Base-by-base conservation (phyloP, 2,797 vertebrate species). In the Pantherophis alleghaniensis region DNA sequence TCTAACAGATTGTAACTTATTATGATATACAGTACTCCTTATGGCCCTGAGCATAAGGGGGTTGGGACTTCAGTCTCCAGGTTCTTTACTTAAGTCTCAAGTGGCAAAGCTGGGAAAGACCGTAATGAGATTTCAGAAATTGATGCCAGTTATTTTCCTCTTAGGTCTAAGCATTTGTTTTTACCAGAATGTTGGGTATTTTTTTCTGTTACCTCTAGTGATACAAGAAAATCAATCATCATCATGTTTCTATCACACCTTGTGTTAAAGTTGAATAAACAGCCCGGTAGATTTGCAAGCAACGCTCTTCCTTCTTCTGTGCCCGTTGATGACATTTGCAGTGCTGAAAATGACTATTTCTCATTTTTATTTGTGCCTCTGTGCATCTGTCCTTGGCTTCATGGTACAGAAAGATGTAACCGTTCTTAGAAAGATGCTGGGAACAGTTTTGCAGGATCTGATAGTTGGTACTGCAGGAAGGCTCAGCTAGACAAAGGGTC, bases 231-330 rank as follows among this genome's bases (percentile, higher is more conserved):
- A 83, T 83, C 79, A 83, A 47, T 83, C 20, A 83, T 83, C 20
- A 83, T 83, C 42, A 79, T 51, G 22, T 16, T 59, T 60, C 63
- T 57, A 93, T 92, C 98, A 98, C 96, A 99, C 99, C 99, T 94
- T 98, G 98, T 93, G 98, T 95, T 90, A 96, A 5, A 90, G 96
- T 95, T 95, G 95, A 94, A 55, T 98, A 98, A 55, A 99, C 92
- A 0, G 98, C 98, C 99, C 99, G 99, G 96, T 99, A 99, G 91
- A 99, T 95, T 1, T 96, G 97, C 93, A 99, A 97, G 94, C 99
- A 99, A 87, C 97, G 97, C 95, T 98, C 98, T 95, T 98, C 98
- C 96, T 99, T 98, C 61, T 97, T 98, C 91, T 98, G 98, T 95
- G 98, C 98, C 89, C 98, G 98, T 0, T 98, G 98, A 56, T 98